Base-by-base conservation (phyloP, 2,888 invertebrate species). In the Amblyjoppa fuscipennis region DNA sequence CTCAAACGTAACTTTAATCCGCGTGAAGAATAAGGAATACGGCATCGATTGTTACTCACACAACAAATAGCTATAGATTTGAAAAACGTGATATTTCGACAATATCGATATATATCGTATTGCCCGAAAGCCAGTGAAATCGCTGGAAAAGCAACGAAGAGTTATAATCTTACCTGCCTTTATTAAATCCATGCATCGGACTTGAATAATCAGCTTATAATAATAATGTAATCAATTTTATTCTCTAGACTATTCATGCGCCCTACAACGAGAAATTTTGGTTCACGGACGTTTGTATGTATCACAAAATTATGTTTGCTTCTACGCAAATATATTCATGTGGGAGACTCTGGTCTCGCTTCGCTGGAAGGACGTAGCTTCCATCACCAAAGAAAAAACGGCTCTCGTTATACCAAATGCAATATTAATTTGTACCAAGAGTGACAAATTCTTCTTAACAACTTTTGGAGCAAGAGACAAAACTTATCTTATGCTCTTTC, bases 241-340 rank as follows among this genome's bases (percentile, higher is more conserved):
- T 90, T 89, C 95, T 95, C 73, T 94, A 99, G 99, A 99, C 95
- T 99, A 99, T 95, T 98, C 99, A 20, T 99, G 99, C 95, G 99
- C 99, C 9, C 95, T 99, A 61, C 99, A 99, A 94, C 97, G 98
- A 93, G 99, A 99, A 94, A 99, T 99, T 92, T 95, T 99, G 86
- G 97, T 98, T 7, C 99, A 99, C 94, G 99, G 99, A 20, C 96
- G 99, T 38, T 96, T 99, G 91, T 99, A 99, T 95, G 97, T 99
- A 70, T 98, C 99, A 0, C 98, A 98, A 95, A 98, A 98, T 94
- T 98, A 98, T 95, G 96, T 99, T 85, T 99, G 99, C 94, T 99
- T 99, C 95, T 98, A 99, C 95, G 99, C 99, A 31, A 99, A 98
- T 94, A 99, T 99, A 93, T 98, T 99, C 94, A 97, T 98, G 91